phyloP scores from a whole-genome alignment of 2,888 invertebrate species.

The Panopea generosa region DNA sequence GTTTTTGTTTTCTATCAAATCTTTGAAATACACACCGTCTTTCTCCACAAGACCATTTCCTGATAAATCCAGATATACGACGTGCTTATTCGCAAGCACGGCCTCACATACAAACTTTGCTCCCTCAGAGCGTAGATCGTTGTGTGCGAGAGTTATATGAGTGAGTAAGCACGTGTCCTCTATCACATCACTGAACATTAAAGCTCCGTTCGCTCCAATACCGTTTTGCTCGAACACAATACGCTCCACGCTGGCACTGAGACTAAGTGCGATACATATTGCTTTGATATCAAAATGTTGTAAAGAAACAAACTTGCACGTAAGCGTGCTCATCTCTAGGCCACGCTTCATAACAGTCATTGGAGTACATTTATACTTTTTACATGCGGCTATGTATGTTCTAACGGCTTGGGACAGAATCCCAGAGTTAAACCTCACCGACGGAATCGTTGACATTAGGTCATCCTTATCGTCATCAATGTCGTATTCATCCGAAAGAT shows the following conservation, averaged over 20 bases:
- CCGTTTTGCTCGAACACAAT: conserved; percentile 54
- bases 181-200: conserved; percentile 42
- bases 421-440: conserved; percentile 4
- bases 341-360: conserved; percentile 37
- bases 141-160: conserved; percentile 60
- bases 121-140: conserved; percentile 65
- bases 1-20: conserved; percentile 43
- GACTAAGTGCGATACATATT: conserved; percentile 42
- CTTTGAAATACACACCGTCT: conserved; percentile 63
- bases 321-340: conserved; percentile 25
- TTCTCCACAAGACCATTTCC: conserved; percentile 67
- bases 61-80: conserved; percentile 66
- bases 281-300: conserved; percentile 41
- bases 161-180: conserved; percentile 40
- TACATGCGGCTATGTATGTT: conserved; percentile 43
- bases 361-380: conserved; percentile 37
- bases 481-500: neutral
- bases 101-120: conserved; percentile 63
- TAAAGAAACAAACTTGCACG: conserved; percentile 32
- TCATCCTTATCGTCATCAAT: neutral
- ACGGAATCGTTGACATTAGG: no score
- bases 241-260: conserved; percentile 28
- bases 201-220: conserved; percentile 30
- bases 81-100: conserved; percentile 49
- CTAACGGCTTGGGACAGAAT: neutral